A percentile compares a stretch with the other conserved stretches of the same genome.
phyloP scores from a whole-genome alignment of 2,888 invertebrate genomes.

The Linyphia triangularis region DNA sequence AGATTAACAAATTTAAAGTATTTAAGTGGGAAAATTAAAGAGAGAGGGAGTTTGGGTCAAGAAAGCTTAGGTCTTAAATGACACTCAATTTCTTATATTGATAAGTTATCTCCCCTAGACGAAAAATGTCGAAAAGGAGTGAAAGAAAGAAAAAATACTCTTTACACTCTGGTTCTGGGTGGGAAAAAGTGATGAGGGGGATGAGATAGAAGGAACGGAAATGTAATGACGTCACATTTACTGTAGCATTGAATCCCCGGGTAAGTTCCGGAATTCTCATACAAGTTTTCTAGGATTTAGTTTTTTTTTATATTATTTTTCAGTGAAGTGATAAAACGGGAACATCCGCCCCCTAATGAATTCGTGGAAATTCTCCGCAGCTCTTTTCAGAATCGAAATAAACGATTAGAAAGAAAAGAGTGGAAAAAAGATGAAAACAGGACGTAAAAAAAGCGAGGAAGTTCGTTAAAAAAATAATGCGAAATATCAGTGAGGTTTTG shows the following conservation, averaged over 20 bases:
- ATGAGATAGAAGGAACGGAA: constrained; percentile 23
- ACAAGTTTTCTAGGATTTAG: constrained; percentile 37
- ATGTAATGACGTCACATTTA: constrained; percentile 50
- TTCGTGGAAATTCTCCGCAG: constrained; percentile 63
- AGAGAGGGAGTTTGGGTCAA: not conserved
- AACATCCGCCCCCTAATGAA: constrained; percentile 69
- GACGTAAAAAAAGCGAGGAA: constrained; percentile 9
- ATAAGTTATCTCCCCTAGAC: constrained; percentile 26
- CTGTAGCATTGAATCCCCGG: constrained; percentile 28
- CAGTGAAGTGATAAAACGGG: constrained; percentile 50
- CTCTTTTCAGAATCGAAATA: constrained; percentile 63
- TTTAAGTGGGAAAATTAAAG: no score
- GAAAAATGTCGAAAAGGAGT: constrained; percentile 23
- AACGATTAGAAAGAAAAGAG: constrained; percentile 56
- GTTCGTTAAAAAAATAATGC: constrained; percentile 36
- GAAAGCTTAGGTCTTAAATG: constrained; percentile 11
- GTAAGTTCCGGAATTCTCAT: constrained; percentile 47
- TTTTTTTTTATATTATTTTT: constrained; percentile 45
- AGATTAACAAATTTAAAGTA: no score
- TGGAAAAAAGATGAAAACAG: not conserved
- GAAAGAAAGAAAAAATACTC: not conserved
- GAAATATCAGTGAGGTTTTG: constrained; percentile 11
- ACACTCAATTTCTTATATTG: constrained; percentile 11
- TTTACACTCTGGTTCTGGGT: constrained; percentile 17
- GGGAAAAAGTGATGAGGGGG: not conserved